Evolutionary conservation across 2,113 vertebrate genomes (phyloP).

Genomic region (Heteronetta atricapilla): DNA sequence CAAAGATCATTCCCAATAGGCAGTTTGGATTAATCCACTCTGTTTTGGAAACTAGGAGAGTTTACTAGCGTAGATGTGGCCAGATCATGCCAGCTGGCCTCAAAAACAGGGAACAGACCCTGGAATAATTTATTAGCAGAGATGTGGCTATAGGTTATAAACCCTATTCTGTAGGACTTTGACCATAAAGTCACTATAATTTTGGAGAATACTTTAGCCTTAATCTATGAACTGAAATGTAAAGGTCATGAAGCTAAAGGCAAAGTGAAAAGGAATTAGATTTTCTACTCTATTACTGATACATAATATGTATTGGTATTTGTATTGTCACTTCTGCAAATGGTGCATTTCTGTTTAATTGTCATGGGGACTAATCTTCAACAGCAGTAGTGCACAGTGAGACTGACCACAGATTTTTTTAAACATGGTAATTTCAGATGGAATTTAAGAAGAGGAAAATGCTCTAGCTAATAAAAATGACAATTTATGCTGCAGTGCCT

Average conservation of each 20-base stretch:
- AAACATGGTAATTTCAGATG: not conserved
- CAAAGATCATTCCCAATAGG: conserved; percentile 60
- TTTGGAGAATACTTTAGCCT: not conserved
- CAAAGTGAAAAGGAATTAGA: conserved; percentile 4
- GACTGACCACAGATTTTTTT: not conserved
- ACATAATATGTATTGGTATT: not conserved
- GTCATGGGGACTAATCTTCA: not conserved
- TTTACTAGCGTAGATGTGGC: conserved; percentile 22
- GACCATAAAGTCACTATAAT: not conserved
- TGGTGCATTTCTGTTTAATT: not conserved
- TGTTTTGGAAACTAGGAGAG: conserved; percentile 45
- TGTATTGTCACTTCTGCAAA: not conserved
- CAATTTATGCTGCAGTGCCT: not conserved
- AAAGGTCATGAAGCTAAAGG: not conserved
- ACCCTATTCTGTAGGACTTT: not conserved
- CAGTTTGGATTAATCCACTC: conserved; percentile 44
- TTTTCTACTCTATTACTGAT: not conserved
- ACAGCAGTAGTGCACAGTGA: not conserved
- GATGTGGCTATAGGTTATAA: conserved; percentile 20
- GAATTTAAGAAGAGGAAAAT: not conserved
- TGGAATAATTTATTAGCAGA: conserved; percentile 19
- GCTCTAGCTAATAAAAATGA: not conserved
- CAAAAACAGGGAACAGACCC: not conserved
- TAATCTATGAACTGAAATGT: not conserved
- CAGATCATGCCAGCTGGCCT: conserved; percentile 51